Conservation (phyloP, 2,888 invertebrate species). For the Sesamia inferens region DNA sequence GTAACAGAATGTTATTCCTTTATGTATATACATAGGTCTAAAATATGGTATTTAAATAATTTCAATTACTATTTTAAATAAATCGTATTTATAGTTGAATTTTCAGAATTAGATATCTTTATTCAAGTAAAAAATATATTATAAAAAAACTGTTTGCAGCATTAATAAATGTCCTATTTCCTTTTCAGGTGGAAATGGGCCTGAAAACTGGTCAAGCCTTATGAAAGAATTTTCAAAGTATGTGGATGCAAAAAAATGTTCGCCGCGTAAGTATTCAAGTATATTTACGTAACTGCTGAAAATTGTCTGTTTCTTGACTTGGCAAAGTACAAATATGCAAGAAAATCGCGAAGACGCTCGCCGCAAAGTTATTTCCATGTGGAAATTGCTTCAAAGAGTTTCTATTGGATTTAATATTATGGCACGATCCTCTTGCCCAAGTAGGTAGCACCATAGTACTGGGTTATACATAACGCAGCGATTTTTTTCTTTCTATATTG, state of each 20-base stretch:
- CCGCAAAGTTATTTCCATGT: background rate
- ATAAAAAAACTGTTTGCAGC: too few relatives aligned
- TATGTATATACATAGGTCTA: background rate
- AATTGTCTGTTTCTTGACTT: background rate
- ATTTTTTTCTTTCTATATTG: too few relatives aligned
- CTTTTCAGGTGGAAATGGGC: background rate
- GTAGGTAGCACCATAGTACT: background rate
- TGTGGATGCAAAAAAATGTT: slow-evolving; percentile 26
- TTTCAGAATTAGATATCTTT: too few relatives aligned
- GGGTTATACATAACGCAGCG: background rate
- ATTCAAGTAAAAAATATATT: too few relatives aligned
- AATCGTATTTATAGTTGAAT: too few relatives aligned
- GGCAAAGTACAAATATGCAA: background rate
- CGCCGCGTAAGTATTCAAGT: slow-evolving; percentile 16
- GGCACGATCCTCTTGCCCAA: background rate
- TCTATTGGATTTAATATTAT: background rate
- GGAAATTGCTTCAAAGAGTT: background rate
- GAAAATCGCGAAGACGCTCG: background rate
- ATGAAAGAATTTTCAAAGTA: slow-evolving; percentile 35
- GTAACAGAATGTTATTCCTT: background rate
- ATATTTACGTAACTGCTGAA: background rate
- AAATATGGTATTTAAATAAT: background rate
- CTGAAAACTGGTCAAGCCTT: slow-evolving; percentile 18
- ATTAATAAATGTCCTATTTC: too few relatives aligned
- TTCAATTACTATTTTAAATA: too few relatives aligned